Base-by-base conservation (phyloP, 2,888 invertebrate genomes). In the Gymnosoma rotundatum region DNA sequence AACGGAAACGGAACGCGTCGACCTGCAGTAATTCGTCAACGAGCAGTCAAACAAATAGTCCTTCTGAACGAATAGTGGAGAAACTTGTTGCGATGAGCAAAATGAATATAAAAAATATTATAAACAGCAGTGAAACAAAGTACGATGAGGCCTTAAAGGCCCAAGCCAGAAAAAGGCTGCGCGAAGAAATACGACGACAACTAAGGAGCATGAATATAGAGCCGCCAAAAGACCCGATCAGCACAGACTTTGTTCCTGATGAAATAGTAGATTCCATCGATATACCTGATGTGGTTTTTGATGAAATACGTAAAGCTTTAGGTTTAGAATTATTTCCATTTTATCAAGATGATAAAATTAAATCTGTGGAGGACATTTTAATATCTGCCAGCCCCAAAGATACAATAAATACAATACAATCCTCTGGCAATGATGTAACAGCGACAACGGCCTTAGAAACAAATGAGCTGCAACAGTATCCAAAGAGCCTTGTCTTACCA, bases 71-170 rank as follows among this genome's bases (percentile, higher is more conserved):
- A 2, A 66, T 76, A 16, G 86, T 89, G 0, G 89, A 90, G 7
- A 88, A 90, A 69, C 87, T 92, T 48, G 90, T 89, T 58, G 90
- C 87, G 21, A 91, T 92, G 90, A 90, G 91, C 86, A 92, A 91
- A 83, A 88, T 89, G 54, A 87, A 89, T 10, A 89, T 92, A 2
- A 90, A 91, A 85, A 88, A 92, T 72, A 89, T 92, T 20, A 92
- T 92, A 54, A 92, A 92, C 67, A 92, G 90, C 79, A 88, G 90
- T 6, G 90, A 89, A 50, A 89, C 91, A 2, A 91, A 90, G 80
- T 92, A 89, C 85, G 91, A 92, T 82, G 91, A 90, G 25, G 91
- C 89, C 2, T 85, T 92, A 3, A 90, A 92, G 79, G 52, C 86
- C 4, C 90, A 91, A 66, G 92, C 92, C 0, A 88, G 90, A 0